phyloP scores from a whole-genome alignment of 2,888 invertebrate genomes.

The Synanthedon andrenaeformis region DNA sequence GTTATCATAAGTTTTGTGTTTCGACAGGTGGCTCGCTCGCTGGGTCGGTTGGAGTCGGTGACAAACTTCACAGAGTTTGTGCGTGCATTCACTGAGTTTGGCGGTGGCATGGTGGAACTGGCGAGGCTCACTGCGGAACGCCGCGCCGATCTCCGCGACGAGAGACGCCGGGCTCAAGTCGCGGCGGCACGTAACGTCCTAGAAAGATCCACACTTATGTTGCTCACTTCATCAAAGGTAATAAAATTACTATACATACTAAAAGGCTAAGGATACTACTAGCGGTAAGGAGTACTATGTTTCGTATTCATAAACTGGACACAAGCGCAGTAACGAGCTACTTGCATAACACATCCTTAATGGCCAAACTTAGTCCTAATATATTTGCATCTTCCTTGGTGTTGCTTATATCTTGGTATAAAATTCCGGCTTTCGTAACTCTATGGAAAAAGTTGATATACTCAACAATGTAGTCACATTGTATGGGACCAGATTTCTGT shows the following conservation, averaged over 20 bases:
- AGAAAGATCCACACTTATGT: slow-evolving; percentile 96
- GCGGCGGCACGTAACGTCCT: slow-evolving; percentile 94
- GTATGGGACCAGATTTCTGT: too few relatives aligned
- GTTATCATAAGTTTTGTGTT: too few relatives aligned
- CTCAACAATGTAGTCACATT: too few relatives aligned
- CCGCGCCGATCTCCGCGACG: slow-evolving; percentile 90
- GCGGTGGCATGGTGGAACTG: slow-evolving; percentile 98
- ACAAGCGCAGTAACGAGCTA: not conserved
- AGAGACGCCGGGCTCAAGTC: slow-evolving; percentile 95
- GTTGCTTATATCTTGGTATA: too few relatives aligned
- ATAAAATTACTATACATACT: slow-evolving; percentile 9
- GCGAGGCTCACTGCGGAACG: slow-evolving; percentile 90
- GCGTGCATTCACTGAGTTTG: slow-evolving; percentile 98
- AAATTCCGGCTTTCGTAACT: too few relatives aligned
- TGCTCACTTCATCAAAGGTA: slow-evolving; percentile 96
- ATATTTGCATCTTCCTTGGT: too few relatives aligned
- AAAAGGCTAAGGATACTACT: not conserved
- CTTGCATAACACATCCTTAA: not conserved
- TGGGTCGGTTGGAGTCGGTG: slow-evolving; percentile 87
- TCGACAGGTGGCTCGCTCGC: slow-evolving; percentile 79
- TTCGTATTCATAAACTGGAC: not conserved
- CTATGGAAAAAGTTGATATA: too few relatives aligned
- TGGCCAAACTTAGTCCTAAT: too few relatives aligned
- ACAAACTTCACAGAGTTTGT: slow-evolving; percentile 97
- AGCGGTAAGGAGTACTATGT: not conserved